Percentiles rank a stretch among this genome's conserved stretches.
phyloP scores from a whole-genome alignment of 1,140 invertebrate species.

The Tetragonula clypearis region DNA sequence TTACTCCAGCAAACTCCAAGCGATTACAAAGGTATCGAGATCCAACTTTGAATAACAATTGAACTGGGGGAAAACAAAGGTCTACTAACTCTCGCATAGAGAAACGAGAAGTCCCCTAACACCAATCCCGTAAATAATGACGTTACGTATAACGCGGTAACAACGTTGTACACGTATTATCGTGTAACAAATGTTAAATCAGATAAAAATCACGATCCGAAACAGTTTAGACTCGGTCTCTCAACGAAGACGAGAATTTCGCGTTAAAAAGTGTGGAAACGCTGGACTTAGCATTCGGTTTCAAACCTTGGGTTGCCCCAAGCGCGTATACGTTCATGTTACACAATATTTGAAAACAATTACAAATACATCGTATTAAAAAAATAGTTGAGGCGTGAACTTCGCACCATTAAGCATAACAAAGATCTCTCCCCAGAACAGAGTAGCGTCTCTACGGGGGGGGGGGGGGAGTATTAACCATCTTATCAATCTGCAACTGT shows the following conservation, averaged over 20 bases:
- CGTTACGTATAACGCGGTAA: neutral
- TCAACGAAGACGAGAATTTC: neutral
- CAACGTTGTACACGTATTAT: neutral
- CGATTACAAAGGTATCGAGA: constrained; percentile 48
- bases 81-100: neutral
- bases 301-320: neutral
- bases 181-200: too few species aligned
- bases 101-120: neutral
- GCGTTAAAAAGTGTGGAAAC: neutral
- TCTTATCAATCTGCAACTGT: constrained; percentile 26
- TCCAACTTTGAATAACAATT: constrained; percentile 50
- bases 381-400: constrained; percentile 54
- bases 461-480: constrained; percentile 28
- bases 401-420: constrained; percentile 42
- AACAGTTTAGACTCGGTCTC: neutral
- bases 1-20: constrained; percentile 48
- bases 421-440: constrained; percentile 32
- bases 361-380: constrained; percentile 22
- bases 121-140: constrained; percentile 1
- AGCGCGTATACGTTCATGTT: neutral
- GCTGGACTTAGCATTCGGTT: neutral
- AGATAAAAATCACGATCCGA: neutral
- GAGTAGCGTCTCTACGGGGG: neutral
- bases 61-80: constrained; percentile 4
- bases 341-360: constrained; percentile 9